phyloP scores from a whole-genome alignment of 2,888 invertebrate genomes.

The Leptopilina drosophilae region DNA sequence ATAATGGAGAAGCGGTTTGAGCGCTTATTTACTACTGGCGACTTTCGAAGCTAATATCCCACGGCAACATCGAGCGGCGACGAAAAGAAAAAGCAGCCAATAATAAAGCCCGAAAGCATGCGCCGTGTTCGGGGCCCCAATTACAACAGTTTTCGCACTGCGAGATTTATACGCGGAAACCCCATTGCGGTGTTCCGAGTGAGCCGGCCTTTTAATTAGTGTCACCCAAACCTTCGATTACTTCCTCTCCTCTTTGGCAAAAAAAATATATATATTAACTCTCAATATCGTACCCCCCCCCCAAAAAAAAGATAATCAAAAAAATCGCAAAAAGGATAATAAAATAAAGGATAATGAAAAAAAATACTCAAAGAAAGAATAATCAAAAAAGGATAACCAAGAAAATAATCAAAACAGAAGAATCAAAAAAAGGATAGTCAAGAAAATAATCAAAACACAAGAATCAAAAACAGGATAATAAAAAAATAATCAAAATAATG shows the following conservation, averaged over 20 bases:
- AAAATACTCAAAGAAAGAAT: too few relatives aligned
- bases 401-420: too few relatives aligned
- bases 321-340: too few relatives aligned
- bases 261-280: background rate
- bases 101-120: conserved; percentile 49
- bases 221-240: conserved; percentile 35
- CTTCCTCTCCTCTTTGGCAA: background rate
- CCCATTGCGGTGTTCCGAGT: conserved; percentile 22
- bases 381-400: too few relatives aligned
- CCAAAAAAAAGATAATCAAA: too few relatives aligned
- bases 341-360: too few relatives aligned
- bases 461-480: too few relatives aligned
- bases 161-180: conserved; percentile 54
- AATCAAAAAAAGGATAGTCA: too few relatives aligned
- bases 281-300: too few relatives aligned
- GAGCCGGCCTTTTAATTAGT: conserved; percentile 53
- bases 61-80: conserved; percentile 48
- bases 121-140: conserved; percentile 51
- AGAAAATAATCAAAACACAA: too few relatives aligned
- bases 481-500: too few relatives aligned
- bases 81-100: conserved; percentile 47
- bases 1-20: conserved; percentile 53
- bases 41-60: conserved; percentile 62
- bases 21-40: conserved; percentile 58
- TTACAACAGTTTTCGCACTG: conserved; percentile 63